A percentile compares a stretch with the other conserved stretches of the same genome.
Evolutionary conservation across 2,113 vertebrate genomes (phyloP).

Genomic region (Aviceda subcristata): DNA sequence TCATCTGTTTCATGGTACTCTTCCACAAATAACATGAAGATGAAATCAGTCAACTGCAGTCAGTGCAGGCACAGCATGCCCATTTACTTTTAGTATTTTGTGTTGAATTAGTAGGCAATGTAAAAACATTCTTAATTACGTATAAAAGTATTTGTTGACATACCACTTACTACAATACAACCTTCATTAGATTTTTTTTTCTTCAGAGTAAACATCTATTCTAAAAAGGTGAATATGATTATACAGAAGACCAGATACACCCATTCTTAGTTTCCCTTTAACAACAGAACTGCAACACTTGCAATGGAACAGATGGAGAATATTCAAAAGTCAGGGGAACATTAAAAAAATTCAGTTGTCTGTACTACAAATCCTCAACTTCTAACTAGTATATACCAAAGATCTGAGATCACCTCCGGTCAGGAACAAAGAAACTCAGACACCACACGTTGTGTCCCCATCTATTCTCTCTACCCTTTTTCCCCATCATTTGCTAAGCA

Average conservation of each 20-base stretch:
- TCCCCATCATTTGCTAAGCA: neutral
- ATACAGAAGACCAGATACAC: neutral
- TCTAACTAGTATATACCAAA: neutral
- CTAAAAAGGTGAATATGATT: neutral
- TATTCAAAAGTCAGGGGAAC: neutral
- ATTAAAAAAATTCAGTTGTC: rapidly evolving
- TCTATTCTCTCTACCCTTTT: neutral
- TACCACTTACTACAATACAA: neutral
- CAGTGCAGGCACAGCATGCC: neutral
- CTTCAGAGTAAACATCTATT: neutral
- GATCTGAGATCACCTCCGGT: neutral
- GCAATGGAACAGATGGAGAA: neutral
- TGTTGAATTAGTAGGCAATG: neutral
- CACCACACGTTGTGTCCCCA: neutral
- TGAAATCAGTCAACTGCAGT: neutral
- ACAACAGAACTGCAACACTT: neutral
- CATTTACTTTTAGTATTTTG: neutral
- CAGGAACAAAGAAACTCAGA: neutral
- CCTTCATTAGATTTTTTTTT: neutral
- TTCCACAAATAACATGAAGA: neutral
- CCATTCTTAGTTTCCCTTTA: neutral
- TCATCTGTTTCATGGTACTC: neutral
- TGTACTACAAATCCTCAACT: neutral
- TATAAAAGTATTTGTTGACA: neutral
- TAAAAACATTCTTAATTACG: neutral